Conservation (phyloP, 2,888 invertebrate species). For the Bugulina stolonifera region DNA sequence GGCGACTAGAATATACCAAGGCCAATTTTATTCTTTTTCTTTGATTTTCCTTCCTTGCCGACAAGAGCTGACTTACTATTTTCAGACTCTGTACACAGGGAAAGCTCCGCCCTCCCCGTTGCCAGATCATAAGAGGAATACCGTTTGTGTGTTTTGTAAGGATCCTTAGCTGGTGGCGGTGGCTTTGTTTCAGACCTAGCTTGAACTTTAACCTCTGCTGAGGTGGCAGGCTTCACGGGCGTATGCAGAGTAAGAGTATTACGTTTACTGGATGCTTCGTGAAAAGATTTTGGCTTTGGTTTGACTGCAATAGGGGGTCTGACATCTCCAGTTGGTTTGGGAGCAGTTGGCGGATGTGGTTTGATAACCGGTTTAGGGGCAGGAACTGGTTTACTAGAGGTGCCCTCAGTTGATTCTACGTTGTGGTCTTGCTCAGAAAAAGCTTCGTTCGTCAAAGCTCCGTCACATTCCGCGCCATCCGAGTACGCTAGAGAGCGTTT, state of each 20-base stretch:
- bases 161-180: neutral
- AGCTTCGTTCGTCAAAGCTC: constrained; percentile 24
- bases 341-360: neutral
- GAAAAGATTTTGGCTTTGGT: neutral
- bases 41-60: constrained; percentile 17
- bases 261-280: neutral
- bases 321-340: neutral
- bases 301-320: constrained; percentile 7
- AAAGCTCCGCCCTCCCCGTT: constrained; percentile 3
- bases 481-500: neutral
- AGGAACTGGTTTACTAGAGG: neutral
- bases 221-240: neutral
- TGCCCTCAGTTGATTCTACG: neutral
- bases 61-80: constrained; percentile 18
- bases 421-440: constrained; percentile 15
- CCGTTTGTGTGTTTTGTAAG: constrained; percentile 15
- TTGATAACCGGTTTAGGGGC: neutral
- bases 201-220: neutral
- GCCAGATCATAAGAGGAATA: constrained; percentile 23
- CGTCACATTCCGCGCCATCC: neutral
- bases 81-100: constrained; percentile 2
- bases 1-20: constrained; percentile 3
- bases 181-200: neutral
- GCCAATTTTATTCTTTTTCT: constrained; percentile 14
- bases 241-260: neutral